Evolutionary conservation across 1,140 invertebrate genomes (phyloP).

Genomic region (Leptoteleia sp.): DNA sequence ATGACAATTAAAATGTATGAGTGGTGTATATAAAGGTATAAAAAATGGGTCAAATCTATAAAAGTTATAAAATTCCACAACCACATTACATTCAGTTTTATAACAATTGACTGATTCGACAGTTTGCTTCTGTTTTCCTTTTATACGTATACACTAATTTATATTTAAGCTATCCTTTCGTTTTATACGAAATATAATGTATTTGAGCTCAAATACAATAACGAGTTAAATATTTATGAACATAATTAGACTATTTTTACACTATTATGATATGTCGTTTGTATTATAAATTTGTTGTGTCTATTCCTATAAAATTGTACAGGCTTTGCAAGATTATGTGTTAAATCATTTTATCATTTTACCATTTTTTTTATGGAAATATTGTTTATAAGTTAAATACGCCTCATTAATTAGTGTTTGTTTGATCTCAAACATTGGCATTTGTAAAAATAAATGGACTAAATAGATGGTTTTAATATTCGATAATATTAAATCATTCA

Average conservation of each 20-base stretch:
- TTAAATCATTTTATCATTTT: slow-evolving; percentile 29
- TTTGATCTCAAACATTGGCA: slow-evolving; percentile 27
- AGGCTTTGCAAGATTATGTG: slow-evolving; percentile 39
- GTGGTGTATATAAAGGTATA: slow-evolving; percentile 20
- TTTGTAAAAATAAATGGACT: slow-evolving; percentile 5
- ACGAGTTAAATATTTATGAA: slow-evolving; percentile 30
- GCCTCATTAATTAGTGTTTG: slow-evolving; percentile 2
- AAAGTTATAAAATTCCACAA: slow-evolving; percentile 24
- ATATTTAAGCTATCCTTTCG: slow-evolving; percentile 14
- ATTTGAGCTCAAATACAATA: slow-evolving; percentile 48
- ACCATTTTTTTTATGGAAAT: slow-evolving; percentile 29
- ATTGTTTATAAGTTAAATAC: slow-evolving; percentile 28
- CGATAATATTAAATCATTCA: no score
- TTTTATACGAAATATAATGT: slow-evolving; percentile 22
- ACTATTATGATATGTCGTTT: slow-evolving; percentile 55
- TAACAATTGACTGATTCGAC: slow-evolving; percentile 10
- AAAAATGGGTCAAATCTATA: slow-evolving; percentile 26
- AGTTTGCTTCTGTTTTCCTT: slow-evolving; percentile 22
- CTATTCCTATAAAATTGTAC: slow-evolving; percentile 46
- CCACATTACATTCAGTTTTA: slow-evolving; percentile 5
- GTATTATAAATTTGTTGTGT: slow-evolving; percentile 45
- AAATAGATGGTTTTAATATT: not conserved
- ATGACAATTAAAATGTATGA: not conserved
- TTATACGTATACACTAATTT: slow-evolving; percentile 23
- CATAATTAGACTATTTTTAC: slow-evolving; percentile 44